Conservation (phyloP, 2,797 vertebrate species). For the Podarcis siculus region DNA sequence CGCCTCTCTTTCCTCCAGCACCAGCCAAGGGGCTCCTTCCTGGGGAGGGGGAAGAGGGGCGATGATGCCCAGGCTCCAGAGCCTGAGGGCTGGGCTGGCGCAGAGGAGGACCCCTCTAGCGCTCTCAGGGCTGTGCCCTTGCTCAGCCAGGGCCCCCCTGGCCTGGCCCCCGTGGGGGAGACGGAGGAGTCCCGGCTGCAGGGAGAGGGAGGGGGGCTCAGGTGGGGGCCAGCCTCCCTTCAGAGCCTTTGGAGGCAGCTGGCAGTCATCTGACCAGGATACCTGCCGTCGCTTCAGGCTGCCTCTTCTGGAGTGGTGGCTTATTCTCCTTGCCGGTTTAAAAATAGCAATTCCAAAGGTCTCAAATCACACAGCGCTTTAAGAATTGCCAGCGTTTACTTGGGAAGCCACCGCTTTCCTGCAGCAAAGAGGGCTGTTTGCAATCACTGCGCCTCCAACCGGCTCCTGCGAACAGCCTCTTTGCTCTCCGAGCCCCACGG, state of each 20-base stretch:
- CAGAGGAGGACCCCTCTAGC: too few species aligned
- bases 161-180: too few species aligned
- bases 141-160: too few species aligned
- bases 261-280: background rate
- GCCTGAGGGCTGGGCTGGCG: too few species aligned
- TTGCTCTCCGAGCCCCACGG: background rate
- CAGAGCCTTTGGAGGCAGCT: too few species aligned
- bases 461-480: background rate
- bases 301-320: background rate
- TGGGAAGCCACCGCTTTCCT: background rate
- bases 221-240: background rate
- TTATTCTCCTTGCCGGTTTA: background rate
- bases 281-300: background rate
- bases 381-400: background rate
- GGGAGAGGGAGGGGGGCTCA: too few species aligned
- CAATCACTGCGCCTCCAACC: fast-evolving
- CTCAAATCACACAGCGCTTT: background rate
- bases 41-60: too few species aligned
- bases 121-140: too few species aligned
- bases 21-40: too few species aligned
- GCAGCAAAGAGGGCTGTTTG: fast-evolving
- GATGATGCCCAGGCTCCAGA: too few species aligned
- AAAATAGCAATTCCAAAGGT: background rate
- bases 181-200: too few species aligned
- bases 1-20: fast-evolving